These are phyloP conservation scores for Novumbra hubbsi DNA, from an alignment of 2,797 vertebrate genomes.

Conservation along the genomic window DNA sequence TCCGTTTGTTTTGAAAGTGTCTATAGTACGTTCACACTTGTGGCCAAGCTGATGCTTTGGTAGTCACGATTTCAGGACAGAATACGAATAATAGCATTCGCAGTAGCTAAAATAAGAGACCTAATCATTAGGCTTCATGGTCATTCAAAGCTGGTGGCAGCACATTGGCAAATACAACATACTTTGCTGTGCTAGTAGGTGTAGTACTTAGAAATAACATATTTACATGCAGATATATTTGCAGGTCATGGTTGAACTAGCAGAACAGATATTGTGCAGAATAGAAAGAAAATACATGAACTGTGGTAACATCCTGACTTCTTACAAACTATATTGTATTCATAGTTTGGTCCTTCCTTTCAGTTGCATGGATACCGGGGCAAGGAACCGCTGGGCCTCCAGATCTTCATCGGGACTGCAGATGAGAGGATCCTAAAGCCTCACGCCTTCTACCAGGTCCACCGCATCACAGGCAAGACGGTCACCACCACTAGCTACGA, in stretches of 20 bases:
- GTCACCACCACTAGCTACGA: conserved; percentile 98
- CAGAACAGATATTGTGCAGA: background rate
- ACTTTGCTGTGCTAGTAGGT: background rate
- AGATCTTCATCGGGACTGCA: conserved; percentile 98
- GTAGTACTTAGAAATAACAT: background rate
- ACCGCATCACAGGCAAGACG: conserved; percentile 97
- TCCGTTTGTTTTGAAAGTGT: conserved; percentile 1
- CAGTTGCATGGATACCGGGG: conserved; percentile 96
- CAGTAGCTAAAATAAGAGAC: conserved; percentile 6
- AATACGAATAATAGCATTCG: conserved; percentile 12
- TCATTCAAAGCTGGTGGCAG: background rate
- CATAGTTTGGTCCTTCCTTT: conserved; percentile 1
- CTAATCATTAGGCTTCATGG: background rate
- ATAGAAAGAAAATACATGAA: background rate
- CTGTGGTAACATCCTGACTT: background rate
- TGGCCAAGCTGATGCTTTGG: background rate
- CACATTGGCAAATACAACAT: background rate
- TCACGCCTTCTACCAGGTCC: conserved; percentile 98
- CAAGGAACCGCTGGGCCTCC: conserved; percentile 90
- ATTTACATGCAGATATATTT: background rate
- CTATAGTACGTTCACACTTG: background rate
- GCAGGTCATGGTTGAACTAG: too few species aligned
- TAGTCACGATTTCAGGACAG: conserved; percentile 8
- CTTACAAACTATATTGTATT: background rate
- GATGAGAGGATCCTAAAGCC: conserved; percentile 97